Conservation (phyloP, 2,888 invertebrate species). For the Tachina grossa region DNA sequence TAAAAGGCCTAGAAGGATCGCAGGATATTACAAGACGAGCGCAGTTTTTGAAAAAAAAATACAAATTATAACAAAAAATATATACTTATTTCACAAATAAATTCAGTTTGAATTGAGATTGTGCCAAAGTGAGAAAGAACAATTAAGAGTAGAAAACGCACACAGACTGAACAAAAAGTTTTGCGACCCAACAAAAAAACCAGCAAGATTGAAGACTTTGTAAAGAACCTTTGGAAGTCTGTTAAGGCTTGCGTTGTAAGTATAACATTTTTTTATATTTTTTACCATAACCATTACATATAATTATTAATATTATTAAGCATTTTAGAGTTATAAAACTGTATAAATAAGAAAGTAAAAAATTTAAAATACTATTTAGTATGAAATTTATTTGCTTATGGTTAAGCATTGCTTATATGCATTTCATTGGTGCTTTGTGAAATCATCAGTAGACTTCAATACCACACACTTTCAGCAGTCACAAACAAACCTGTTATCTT, state of each 20-base stretch:
- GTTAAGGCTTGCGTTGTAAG: constrained; percentile 84
- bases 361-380: no score
- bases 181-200: constrained; percentile 75
- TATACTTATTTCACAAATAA: neutral
- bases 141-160: neutral
- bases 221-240: constrained; percentile 83
- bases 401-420: no score
- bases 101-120: neutral
- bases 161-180: constrained; percentile 24
- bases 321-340: neutral
- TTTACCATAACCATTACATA: constrained; percentile 6
- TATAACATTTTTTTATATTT: constrained; percentile 70
- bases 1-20: neutral
- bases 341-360: no score
- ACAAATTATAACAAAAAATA: neutral
- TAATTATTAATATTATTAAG: neutral
- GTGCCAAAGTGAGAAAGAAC: neutral
- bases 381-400: no score
- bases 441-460: no score
- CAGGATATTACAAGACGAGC: neutral
- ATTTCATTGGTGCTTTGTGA: no score
- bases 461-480: no score
- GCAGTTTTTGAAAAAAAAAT: neutral
- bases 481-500: no score
- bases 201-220: constrained; percentile 83